These are phyloP conservation scores for Poeciliopsis turneri DNA, from an alignment of 2,797 vertebrate genomes.

Conservation along the genomic window DNA sequence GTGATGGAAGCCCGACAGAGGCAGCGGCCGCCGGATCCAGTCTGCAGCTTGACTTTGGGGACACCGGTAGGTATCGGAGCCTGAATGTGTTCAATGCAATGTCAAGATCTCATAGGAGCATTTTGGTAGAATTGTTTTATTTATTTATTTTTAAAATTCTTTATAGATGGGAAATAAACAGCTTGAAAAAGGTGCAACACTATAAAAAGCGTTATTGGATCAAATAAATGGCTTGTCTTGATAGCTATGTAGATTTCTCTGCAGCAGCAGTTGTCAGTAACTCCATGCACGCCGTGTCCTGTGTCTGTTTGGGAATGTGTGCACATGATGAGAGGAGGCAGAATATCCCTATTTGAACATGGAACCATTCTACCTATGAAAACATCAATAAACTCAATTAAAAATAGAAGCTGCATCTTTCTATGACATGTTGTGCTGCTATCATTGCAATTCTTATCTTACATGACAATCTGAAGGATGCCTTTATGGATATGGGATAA, in stretches of 20 bases:
- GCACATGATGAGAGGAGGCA: slow-evolving; percentile 6
- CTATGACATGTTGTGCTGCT: not conserved
- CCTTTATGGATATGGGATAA: slow-evolving; percentile 60
- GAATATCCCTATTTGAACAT: not conserved
- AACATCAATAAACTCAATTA: not conserved
- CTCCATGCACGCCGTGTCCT: slow-evolving; percentile 32
- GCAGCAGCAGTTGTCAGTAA: slow-evolving; percentile 20
- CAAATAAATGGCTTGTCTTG: slow-evolving; percentile 55
- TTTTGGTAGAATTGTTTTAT: not conserved
- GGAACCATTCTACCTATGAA: not conserved
- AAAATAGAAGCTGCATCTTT: not conserved
- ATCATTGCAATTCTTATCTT: slow-evolving; percentile 27
- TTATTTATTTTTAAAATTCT: too few relatives aligned
- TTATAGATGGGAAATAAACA: not conserved
- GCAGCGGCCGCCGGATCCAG: slow-evolving; percentile 60
- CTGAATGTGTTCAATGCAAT: not conserved
- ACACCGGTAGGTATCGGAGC: slow-evolving; percentile 67
- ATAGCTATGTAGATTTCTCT: slow-evolving; percentile 39
- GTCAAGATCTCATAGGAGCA: not conserved
- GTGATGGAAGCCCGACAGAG: slow-evolving; percentile 66
- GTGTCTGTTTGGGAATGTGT: slow-evolving; percentile 11
- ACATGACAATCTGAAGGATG: slow-evolving; percentile 50
- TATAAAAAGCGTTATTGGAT: not conserved
- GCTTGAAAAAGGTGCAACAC: too few relatives aligned
- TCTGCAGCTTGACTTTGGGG: slow-evolving; percentile 72